These are phyloP conservation scores for Tenodera sinensis DNA, from an alignment of 2,888 invertebrate species.

Conservation along the genomic window DNA sequence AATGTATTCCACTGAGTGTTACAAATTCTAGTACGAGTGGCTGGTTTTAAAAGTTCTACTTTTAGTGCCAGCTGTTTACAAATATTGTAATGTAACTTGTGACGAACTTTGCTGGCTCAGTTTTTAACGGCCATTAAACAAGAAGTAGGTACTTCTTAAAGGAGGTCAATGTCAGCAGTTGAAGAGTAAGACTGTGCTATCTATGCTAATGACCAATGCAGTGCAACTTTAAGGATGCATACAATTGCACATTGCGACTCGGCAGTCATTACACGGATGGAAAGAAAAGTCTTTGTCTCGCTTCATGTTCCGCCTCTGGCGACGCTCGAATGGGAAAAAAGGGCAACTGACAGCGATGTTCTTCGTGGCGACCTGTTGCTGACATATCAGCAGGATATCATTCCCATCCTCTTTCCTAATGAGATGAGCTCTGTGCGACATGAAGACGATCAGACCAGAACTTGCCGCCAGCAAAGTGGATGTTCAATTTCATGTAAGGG, in stretches of 20 bases:
- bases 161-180: too few species aligned
- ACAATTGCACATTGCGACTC: background rate
- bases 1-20: too few species aligned
- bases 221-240: background rate
- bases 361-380: background rate
- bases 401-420: background rate
- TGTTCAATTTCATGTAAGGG: too few species aligned
- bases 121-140: too few species aligned
- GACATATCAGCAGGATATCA: background rate
- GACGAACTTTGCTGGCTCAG: too few species aligned
- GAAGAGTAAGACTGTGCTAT: too few species aligned
- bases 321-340: background rate
- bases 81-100: too few species aligned
- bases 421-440: background rate
- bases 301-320: background rate
- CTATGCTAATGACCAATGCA: background rate
- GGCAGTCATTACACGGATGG: background rate
- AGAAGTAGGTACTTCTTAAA: too few species aligned
- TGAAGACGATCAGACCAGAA: background rate
- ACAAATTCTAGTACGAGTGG: too few species aligned
- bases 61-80: too few species aligned
- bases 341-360: background rate
- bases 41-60: too few species aligned
- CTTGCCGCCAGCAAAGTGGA: too few species aligned
- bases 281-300: background rate